Base-by-base conservation (phyloP, 2,888 invertebrate genomes). In the Tinea pellionella region DNA sequence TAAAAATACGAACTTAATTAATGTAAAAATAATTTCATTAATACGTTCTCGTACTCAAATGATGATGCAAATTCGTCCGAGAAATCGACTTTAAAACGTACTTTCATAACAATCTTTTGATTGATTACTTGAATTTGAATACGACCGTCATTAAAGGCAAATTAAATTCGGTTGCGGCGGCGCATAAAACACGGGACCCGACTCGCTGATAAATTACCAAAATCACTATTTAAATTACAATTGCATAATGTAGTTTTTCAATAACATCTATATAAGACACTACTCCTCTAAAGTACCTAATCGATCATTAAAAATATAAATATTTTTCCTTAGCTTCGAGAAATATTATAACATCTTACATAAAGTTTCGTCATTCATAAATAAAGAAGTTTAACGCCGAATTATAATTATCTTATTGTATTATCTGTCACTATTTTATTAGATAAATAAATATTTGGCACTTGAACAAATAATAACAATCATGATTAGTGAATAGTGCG, bases 81-180 rank as follows among this genome's bases (percentile, higher is more conserved):
- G 83, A 83, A 82, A 82, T 81, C 78, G 71, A 74, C 78, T 76
- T 68, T 78, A 80, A 83, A 80, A 76, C 13, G 16, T 47, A 47
- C 76, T 80, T 78, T 86, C 86, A 84, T 84, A 87, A 86, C 83
- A 78, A 86, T 79, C 78, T 71, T 65, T 73, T 87, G 86, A 87
- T 86, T 86, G 85, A 87, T 87, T 84, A 80, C 75, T 79, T 79
- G 78, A 83, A 85, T 85, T 80, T 82, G 74, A 86, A 86, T 82
- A 79, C 78, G 75, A 75, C 77, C 74, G 77, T 78, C 69, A 78
- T 85, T 83, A 83, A 82, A 81, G 75, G 70, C 75, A 80, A 82
- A 85, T 86, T 86, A 82, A 86, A 83, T 78, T 78, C 76, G 80
- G 78, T 74, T 67, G 78, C 81, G 83, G 80, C 80, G 70, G 78